Evolutionary conservation across 2,113 vertebrate genomes (phyloP), one percentile per base, ranked within the genome.

Genomic region (chimpanzee (Pan troglodytes)): DNA sequence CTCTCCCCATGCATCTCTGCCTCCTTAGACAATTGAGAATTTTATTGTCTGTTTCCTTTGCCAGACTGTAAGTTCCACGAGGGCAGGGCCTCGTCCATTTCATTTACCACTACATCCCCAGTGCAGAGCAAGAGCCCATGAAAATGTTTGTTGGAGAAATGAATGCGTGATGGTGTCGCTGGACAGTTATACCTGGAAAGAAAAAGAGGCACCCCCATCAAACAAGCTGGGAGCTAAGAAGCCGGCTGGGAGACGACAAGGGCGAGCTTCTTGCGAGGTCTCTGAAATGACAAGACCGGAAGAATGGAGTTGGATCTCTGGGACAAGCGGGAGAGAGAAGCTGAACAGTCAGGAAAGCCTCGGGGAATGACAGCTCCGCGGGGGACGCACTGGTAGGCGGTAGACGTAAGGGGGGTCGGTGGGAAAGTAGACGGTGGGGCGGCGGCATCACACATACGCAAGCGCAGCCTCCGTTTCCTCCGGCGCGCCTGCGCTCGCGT

Each of bases 1-100:
- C 96, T 79, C 95, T 93, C 95, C 85, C 95, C 85, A 76, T 86
- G 96, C 95, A 97, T 95, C 97, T 90, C 96, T 20, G 89, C 91
- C 96, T 85, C 82, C 61, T 64, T 94, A 32, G 0, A 16, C 35
- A 93, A n/a, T 2, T 59, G 35, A 90, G 3, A 43, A 30, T 79
- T 68, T 57, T 72, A 27, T 35, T 35, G 57, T 45, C 43, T 32
- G 48, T 81, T 86, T 96, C 40, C 57, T 88, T 64, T 76, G 72
- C 50, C 67, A 82, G 25, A 72, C 45, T 61, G 0, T 55, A 91
- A 85, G 17, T 79, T 86, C 72, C 73, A 76, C 6, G 40, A 93
- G 38, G 83, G 50, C 20, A 68, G 43, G 38, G n/a, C 40, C 17
- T 76, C 2, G 6, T 83, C 68, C 64, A 32, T n/a, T 82, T 78